Percentiles rank a stretch among this genome's conserved stretches.
These are phyloP conservation scores for Pachydiplax longipennis DNA, from an alignment of 2,888 invertebrate genomes.

Conservation along the genomic window DNA sequence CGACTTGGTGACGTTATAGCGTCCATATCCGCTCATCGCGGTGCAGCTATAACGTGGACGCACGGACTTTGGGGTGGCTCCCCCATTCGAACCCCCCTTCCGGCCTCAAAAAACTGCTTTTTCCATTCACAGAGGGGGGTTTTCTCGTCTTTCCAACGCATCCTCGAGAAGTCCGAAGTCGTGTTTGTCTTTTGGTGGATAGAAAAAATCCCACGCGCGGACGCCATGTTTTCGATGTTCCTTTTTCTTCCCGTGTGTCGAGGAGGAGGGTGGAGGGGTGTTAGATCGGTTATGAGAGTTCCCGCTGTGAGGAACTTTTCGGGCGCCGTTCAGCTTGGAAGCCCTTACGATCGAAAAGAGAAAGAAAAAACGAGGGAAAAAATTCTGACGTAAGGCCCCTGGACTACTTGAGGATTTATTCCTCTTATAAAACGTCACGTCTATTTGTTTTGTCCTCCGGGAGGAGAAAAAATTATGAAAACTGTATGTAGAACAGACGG, in stretches of 20 bases:
- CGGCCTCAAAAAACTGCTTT: constrained; percentile 18
- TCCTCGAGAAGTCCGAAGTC: background rate
- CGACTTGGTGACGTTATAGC: background rate
- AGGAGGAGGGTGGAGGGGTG: background rate
- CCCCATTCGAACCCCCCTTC: background rate
- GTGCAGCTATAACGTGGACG: constrained; percentile 7
- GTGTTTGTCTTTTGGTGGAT: background rate
- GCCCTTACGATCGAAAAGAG: background rate
- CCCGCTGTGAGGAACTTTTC: constrained; percentile 5
- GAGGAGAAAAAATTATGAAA: background rate
- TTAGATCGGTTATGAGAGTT: constrained; percentile 3
- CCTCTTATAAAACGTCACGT: background rate
- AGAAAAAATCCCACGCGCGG: background rate
- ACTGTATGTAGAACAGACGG: background rate
- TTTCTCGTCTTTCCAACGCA: background rate
- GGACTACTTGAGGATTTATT: background rate
- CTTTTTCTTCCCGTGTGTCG: background rate
- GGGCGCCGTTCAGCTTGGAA: background rate
- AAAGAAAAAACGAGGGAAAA: constrained; percentile 10
- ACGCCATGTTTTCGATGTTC: background rate
- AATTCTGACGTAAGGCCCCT: background rate
- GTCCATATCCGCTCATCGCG: background rate
- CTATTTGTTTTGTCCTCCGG: background rate
- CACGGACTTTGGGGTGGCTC: background rate
- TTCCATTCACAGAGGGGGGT: background rate